Conservation (phyloP, 2,888 invertebrate genomes). For the Amiota minor region DNA sequence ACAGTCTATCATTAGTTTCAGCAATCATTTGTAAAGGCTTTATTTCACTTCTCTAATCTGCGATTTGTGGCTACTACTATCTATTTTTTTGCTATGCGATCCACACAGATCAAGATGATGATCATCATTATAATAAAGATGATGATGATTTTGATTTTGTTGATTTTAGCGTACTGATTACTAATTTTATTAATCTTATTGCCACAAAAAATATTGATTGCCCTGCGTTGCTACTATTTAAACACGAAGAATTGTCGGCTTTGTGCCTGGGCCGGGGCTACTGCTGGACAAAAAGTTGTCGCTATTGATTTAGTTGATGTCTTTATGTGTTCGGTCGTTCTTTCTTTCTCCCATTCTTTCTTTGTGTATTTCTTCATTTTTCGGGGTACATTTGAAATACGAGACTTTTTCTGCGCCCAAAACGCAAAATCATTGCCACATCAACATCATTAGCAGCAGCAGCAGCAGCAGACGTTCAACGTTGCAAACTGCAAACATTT, state of each 20-base stretch:
- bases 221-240: too few relatives aligned
- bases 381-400: slow-evolving; percentile 59
- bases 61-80: slow-evolving; percentile 19
- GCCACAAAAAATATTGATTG: too few relatives aligned
- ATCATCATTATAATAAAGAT: too few relatives aligned
- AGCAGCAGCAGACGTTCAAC: slow-evolving; percentile 35
- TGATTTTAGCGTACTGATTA: slow-evolving; percentile 64
- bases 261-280: slow-evolving; percentile 36
- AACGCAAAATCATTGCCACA: too few relatives aligned
- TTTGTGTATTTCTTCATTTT: neutral
- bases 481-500: slow-evolving; percentile 5
- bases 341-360: too few relatives aligned
- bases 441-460: slow-evolving; percentile 19
- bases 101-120: too few relatives aligned
- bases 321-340: slow-evolving; percentile 51
- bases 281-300: slow-evolving; percentile 52
- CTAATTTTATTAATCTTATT: slow-evolving; percentile 55
- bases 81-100: neutral
- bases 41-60: slow-evolving; percentile 10
- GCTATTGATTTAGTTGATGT: slow-evolving; percentile 68
- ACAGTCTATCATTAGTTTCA: slow-evolving; percentile 33
- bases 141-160: slow-evolving; percentile 42
- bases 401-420: slow-evolving; percentile 55
- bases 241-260: slow-evolving; percentile 23
- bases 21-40: slow-evolving; percentile 60